Base-by-base conservation (phyloP, 2,113 vertebrate genomes). In the Indicator maculatus region DNA sequence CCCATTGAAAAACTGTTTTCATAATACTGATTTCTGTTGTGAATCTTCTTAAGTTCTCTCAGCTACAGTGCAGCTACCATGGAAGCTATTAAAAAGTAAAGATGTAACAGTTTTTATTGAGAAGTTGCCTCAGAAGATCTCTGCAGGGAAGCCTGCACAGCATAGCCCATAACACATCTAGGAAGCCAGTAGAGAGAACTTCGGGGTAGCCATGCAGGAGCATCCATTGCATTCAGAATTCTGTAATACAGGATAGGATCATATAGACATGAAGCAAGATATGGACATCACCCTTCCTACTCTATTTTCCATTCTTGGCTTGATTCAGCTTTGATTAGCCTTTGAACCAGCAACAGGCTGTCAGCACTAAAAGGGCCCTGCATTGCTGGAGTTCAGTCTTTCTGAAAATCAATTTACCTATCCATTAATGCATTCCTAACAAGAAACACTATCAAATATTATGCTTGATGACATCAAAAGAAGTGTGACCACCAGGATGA, bases 1-100 rank as follows among this genome's bases (percentile, higher is more conserved):
- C 9, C 65, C 76, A 88, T 16, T 76, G 24, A 63, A 91, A 84
- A 52, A 67, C 31, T 80, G 33, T 28, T 94, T 95, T 93, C 82
- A 74, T 39, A 89, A 93, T 47, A 3, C 7, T 31, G 4, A 26
- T 28, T 85, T 69, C 60, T 76, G 11, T 71, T 63, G 55, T 91
- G 89, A 93, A 91, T 93, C 56, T 86, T 89, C 66, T 9, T 7
- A 65, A 73, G 45, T 44, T 89, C 31, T 55, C 10, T 21, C 55
- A 80, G 47, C 31, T 69, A 66, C 44, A 90, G 11, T 26, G 6
- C 28, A 69, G 41, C 60, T 86, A 39, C 45, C 91, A 63, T 2
- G 80, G 45, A 77, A 83, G 13, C 26, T 36, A 83, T 58, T 71
- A 56, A 85, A 67, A 87, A 93, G 8, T 21, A 70, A 92, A 79